Evolutionary conservation across 2,797 vertebrate genomes (phyloP).

Genomic region (Manis crassicaudata): DNA sequence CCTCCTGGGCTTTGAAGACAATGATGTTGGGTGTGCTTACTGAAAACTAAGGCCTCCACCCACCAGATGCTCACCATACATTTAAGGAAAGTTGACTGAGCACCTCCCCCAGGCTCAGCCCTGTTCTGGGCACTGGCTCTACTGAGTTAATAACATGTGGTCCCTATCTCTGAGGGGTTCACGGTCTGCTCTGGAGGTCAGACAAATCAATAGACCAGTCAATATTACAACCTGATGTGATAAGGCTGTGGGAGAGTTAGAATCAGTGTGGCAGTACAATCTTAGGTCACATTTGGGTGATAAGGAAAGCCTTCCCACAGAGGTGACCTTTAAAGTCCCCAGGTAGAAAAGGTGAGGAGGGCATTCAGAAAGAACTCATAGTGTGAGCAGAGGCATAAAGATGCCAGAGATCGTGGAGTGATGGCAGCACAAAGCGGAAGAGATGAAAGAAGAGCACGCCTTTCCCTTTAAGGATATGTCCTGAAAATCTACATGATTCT

Average conservation of each 20-base stretch:
- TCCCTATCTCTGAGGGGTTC: not conserved
- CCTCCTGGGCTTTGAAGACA: not conserved
- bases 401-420: not conserved
- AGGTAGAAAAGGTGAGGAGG: not conserved
- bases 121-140: not conserved
- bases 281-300: not conserved
- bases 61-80: accelerated
- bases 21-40: accelerated
- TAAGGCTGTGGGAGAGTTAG: not conserved
- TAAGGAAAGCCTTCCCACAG: not conserved
- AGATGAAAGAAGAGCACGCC: not conserved
- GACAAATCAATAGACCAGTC: not conserved
- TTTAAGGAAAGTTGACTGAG: too few species aligned
- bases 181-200: not conserved
- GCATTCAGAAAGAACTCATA: not conserved
- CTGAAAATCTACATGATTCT: not conserved
- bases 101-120: not conserved
- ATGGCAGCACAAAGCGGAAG: not conserved
- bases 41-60: not conserved
- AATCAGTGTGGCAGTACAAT: too few species aligned
- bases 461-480: not conserved
- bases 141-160: not conserved
- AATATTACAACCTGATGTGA: too few species aligned
- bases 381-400: not conserved
- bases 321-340: not conserved